These are phyloP conservation scores for Calonectris borealis DNA, from an alignment of 2,113 vertebrate genomes.

Conservation along the genomic window DNA sequence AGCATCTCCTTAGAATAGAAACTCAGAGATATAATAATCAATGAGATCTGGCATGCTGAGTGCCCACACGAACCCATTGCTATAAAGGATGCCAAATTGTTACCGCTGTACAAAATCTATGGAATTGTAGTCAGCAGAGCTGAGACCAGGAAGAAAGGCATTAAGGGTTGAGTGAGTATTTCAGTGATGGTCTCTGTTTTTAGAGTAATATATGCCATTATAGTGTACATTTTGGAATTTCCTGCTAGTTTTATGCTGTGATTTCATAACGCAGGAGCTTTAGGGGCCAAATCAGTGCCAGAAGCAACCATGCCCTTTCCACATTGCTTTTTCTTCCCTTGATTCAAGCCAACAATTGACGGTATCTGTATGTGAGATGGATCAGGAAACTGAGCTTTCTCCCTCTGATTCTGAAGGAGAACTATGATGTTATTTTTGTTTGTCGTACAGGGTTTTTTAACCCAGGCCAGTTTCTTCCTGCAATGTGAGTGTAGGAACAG, in stretches of 20 bases:
- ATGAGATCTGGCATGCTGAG: not conserved
- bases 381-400: not conserved
- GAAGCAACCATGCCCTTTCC: not conserved
- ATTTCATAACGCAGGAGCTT: not conserved
- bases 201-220: not conserved
- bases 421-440: not conserved
- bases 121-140: not conserved
- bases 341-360: not conserved
- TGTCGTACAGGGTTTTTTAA: not conserved
- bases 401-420: not conserved
- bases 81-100: not conserved
- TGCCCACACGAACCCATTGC: not conserved
- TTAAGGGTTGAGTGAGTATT: not conserved
- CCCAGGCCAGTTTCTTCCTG: not conserved
- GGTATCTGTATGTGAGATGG: not conserved
- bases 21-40: constrained; percentile 23
- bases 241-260: not conserved
- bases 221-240: not conserved
- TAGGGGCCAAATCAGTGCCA: not conserved
- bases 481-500: not conserved
- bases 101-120: not conserved
- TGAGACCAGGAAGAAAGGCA: not conserved
- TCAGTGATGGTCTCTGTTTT: not conserved
- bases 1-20: constrained; percentile 54
- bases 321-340: not conserved